Base-by-base conservation (phyloP, 2,888 invertebrate genomes). In the Halictus quadricinctus region DNA sequence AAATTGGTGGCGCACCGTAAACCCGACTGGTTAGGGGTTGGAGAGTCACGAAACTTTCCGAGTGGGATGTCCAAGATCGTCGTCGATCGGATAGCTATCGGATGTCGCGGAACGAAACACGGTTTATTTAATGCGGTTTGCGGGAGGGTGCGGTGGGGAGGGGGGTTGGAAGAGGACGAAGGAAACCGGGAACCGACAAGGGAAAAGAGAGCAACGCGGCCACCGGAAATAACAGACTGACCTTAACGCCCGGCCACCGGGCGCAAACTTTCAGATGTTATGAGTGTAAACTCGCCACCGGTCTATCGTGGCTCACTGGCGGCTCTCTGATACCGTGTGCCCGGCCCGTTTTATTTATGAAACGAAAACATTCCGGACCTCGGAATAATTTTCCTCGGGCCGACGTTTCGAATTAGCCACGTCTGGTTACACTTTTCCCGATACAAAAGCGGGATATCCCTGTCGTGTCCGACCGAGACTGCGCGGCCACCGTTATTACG, bases 181-280 rank as follows among this genome's bases (percentile, higher is more conserved):
- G 70, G 25, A 69, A 50, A 70, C 73, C 70, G 46, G 78, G 64
- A 54, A 54, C 54, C 48, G 41, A 60, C 69, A 69, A 64, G 83
- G 60, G 36, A 36, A 75, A 76, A 54, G 54, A n/a, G 72, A 82
- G 79, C 79, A 79, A 72, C 82, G 80, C 76, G 60, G 76, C 60
- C 48, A 25, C 50, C 82, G 83, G 83, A 81, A 80, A 86, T 86
- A 88, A 86, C 76, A 70, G 79, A 75, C 70, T 80, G 87, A 80
- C 87, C 87, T 87, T 89, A 81, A 76, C 87, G 76, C 60, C 60
- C n/a, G 76, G 82, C 85, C 79, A 83, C 70, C 76, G 79, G 36
- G 84, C 58, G 87, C 83, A 83, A 88, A 85, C 80, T 88, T 89
- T 87, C 88, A 80, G 85, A 75, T 88, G 88, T 89, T 89, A 85